Evolutionary conservation across 2,888 invertebrate genomes (phyloP), one percentile per base, ranked within the genome.

Genomic region (Notocelia uddmanniana): DNA sequence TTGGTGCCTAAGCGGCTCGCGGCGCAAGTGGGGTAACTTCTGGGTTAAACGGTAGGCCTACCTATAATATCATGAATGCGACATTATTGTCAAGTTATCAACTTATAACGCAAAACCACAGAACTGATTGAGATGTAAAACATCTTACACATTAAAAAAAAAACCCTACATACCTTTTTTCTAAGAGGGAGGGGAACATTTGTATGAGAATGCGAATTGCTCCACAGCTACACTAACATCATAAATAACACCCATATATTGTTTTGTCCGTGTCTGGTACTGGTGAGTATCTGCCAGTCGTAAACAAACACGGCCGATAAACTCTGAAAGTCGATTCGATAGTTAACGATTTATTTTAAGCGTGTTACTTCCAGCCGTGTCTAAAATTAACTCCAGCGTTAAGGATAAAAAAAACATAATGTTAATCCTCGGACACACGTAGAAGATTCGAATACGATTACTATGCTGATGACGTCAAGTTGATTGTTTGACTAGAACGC

Each of bases 301-400:
- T 50, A 64, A 54, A 64, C 31, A 54, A 37, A 63, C 57, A 31
- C 34, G n/a, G 45, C 5, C 66, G 52, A 64, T 73, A 69, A 68
- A 69, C 59, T 63, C 31, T 21, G 34, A 55, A 67, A 66, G 70
- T 54, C 66, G 58, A 70, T 66, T 21, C 50, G 45, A 45, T 34
- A 45, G 66, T 71, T 67, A 59, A 37, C 37, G 57, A 57, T 71
- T 66, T 67, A 67, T 71, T 71, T 71, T 66, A 54, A 37, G 59
- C 52, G 1, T 59, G 45, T 67, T 67, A 54, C 70, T 59, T 41
- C 50, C 63, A 69, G 48, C n/a, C 37, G 9, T 15, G 6, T 34
- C 54, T 69, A 60, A 54, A 60, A 45, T 59, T 71, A 71, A 71
- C 54, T 19, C 59, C 15, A 45, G 23, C 59, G 59, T 41, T 45